Percentiles rank a stretch among this genome's conserved stretches.
These are phyloP conservation scores for Tipula lateralis DNA, from an alignment of 2,888 invertebrate species.

Conservation along the genomic window DNA sequence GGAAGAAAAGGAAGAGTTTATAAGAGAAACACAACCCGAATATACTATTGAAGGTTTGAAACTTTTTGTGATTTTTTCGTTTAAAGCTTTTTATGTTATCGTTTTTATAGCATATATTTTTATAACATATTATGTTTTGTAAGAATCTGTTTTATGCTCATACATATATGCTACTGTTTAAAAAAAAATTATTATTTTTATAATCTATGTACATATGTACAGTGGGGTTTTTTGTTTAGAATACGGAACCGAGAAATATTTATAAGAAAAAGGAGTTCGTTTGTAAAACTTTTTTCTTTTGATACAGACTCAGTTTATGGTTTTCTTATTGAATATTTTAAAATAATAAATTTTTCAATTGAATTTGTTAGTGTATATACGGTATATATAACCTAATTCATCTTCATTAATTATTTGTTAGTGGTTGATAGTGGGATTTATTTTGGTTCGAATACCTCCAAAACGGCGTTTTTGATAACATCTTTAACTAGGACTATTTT, in stretches of 20 bases:
- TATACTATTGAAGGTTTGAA: slow-evolving; percentile 24
- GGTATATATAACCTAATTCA: too few species aligned
- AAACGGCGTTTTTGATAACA: too few species aligned
- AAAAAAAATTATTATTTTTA: neutral
- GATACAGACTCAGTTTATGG: neutral
- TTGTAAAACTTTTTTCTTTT: neutral
- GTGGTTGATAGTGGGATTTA: too few species aligned
- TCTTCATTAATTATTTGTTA: too few species aligned
- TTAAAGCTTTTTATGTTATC: neutral
- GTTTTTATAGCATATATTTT: neutral
- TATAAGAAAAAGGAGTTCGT: neutral
- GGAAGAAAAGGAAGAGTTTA: slow-evolving; percentile 46
- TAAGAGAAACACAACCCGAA: neutral
- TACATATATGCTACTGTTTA: neutral
- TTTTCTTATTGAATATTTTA: neutral
- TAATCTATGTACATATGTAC: too few species aligned
- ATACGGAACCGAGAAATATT: neutral
- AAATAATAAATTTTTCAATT: neutral
- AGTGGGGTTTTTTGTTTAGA: too few species aligned
- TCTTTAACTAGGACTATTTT: too few species aligned
- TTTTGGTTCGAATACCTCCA: too few species aligned
- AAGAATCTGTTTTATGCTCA: neutral
- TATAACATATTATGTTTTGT: neutral
- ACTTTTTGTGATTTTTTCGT: neutral
- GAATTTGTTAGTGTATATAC: too few species aligned